Percentiles rank a stretch among this genome's conserved stretches.
Conservation (phyloP, 2,113 vertebrate species). For the Tricholaema leucomelas region DNA sequence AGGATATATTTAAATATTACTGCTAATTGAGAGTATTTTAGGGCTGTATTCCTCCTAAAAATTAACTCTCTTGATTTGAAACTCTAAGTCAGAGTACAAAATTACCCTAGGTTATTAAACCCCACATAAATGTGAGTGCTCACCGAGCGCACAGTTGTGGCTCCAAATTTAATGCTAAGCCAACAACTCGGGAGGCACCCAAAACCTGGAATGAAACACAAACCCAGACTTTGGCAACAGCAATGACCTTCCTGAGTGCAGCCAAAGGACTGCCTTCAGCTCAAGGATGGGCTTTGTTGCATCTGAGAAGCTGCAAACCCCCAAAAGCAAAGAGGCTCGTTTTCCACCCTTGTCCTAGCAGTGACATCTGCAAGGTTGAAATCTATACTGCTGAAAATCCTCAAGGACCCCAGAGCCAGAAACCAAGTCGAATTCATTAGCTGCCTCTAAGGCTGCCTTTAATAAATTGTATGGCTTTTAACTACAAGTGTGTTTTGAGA, state of each 20-base stretch:
- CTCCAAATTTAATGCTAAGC: not conserved
- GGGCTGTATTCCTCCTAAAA: constrained; percentile 21
- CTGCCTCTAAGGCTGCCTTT: constrained; percentile 7
- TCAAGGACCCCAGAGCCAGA: constrained; percentile 1
- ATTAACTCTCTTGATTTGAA: constrained; percentile 49
- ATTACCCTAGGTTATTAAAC: not conserved
- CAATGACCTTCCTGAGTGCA: not conserved
- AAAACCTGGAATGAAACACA: not conserved
- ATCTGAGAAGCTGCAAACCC: not conserved
- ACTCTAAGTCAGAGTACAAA: not conserved
- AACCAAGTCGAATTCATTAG: not conserved
- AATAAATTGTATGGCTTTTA: constrained; percentile 15
- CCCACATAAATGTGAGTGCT: not conserved
- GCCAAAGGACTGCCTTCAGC: not conserved
- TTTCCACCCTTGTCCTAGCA: constrained; percentile 19
- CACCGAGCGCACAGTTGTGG: not conserved
- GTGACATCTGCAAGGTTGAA: constrained; percentile 25
- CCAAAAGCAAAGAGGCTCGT: not conserved
- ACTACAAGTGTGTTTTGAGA: constrained; percentile 6
- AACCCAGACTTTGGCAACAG: not conserved
- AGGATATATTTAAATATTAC: constrained; percentile 60
- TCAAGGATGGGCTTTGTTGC: not conserved
- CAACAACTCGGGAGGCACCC: not conserved
- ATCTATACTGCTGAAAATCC: constrained; percentile 2
- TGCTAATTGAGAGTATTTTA: constrained; percentile 51